Evolutionary conservation across 2,888 invertebrate species (phyloP).

Genomic region (Augochlorella aurata): DNA sequence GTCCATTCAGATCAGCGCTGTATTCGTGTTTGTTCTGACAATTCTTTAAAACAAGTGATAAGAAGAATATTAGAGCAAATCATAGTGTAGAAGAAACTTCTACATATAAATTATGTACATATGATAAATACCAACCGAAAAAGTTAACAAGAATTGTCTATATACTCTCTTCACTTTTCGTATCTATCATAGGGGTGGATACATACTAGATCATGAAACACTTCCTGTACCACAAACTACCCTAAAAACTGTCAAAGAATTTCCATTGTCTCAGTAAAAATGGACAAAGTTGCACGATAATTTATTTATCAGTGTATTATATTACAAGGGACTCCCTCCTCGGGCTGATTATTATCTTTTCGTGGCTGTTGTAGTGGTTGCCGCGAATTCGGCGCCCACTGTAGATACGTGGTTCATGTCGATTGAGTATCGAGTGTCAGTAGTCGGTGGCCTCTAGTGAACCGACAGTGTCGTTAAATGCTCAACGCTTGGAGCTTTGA

Average conservation of each 20-base stretch:
- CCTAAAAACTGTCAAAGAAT: background rate
- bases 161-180: background rate
- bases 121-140: too few relatives aligned
- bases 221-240: background rate
- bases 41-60: too few relatives aligned
- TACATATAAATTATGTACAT: too few relatives aligned
- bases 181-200: background rate
- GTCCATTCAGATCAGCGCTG: too few relatives aligned
- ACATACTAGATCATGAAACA: background rate
- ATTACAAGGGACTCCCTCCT: background rate
- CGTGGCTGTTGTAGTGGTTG: conserved; percentile 13
- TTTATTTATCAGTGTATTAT: background rate
- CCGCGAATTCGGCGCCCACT: conserved; percentile 16
- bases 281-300: too few relatives aligned
- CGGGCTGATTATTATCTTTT: background rate
- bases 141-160: too few relatives aligned
- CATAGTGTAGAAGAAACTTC: too few relatives aligned
- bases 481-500: background rate
- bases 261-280: background rate
- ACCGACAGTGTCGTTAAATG: conserved; percentile 22
- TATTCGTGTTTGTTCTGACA: too few relatives aligned
- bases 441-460: background rate
- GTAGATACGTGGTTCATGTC: background rate
- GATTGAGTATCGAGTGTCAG: background rate
- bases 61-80: too few relatives aligned